Base-by-base conservation (phyloP, 2,113 vertebrate species). In the Greenwoodochromis staneri region DNA sequence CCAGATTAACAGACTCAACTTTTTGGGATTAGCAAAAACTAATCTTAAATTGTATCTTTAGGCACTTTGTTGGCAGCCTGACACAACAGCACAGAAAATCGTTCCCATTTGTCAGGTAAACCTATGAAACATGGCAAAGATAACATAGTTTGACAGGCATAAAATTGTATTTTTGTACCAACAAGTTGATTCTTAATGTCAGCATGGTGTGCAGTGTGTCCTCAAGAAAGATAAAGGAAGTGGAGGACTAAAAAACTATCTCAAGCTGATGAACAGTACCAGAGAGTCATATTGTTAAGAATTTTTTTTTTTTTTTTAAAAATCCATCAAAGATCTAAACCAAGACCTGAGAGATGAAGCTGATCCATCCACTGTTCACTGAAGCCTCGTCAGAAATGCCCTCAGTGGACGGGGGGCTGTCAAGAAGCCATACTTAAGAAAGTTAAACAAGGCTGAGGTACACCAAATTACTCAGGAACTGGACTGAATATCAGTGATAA, bases 271-370 rank as follows among this genome's bases (percentile, higher is more conserved):
- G 34, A 69, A 69, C 63, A 69, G 36, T 24, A 40, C 36, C 63
- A 40, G n/a, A 40, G 5, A 40, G 19, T 40, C 36, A 24, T 69
- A 21, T 14, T n/a, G 19, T 69, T 69, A 9, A 40, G 36, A 36
- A 36, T 0, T 16, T 53, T 14, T 1, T 0, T 19, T 1, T 0
- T 19, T 5, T 5, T 0, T 1, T 1, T 0, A 1, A 4, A 11
- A 63, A n/a, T 40, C 7, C 36, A 40, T 3, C 63, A 69, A 69
- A 69, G 36, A 69, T 38, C 19, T 69, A 0, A 69, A 13, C 8
- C 36, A 69, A 40, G 36, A 69, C 11, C n/a, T 14, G 63, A 40
- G 63, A 40, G n/a, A 40, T 69, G 3, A 14, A 69, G 21, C 63
- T 69, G 63, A 69, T 69, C 63, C 19, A 24, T 69, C 63, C 13